Evolutionary conservation across 2,797 vertebrate genomes (phyloP), one percentile per base, ranked within the genome.

Genomic region (Pelochelys cantorii): DNA sequence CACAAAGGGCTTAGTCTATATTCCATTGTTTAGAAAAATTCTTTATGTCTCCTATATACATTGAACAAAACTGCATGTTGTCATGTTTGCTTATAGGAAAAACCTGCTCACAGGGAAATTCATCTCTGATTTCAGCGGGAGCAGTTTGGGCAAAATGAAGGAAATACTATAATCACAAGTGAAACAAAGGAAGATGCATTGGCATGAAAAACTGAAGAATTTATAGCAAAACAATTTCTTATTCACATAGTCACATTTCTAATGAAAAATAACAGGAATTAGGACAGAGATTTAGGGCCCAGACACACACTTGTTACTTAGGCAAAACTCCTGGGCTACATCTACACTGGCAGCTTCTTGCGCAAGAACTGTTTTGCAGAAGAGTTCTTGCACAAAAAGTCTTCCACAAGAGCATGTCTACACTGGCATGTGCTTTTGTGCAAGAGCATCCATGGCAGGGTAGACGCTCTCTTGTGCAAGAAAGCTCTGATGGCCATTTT

Each of bases 21-120:
- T 0, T 29, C 5, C 84, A 53, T 71, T 0, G 0, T 34, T 3
- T 27, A 5, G 54, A 34, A 57, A 74, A 52, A 53, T 4, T 65
- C 34, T 79, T 74, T 74, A 78, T 3, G 80, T 59, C 71, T 75
- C 52, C 22, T 0, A 1, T 1, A 17, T 0, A 0, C 23, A 22
- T 0, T 87, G 92, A 79, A 48, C 1, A 65, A 55, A 52, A 77
- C 74, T 52, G 23, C 74, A 77, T 15, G 42, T 15, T 52, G 42
- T 77, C 23, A 29, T 14, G 42, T 77, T 77, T 77, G 25, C 74
- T 27, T 77, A 77, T 37, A 27, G 14, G 4, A 15, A 71, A 6
- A 71, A 8, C 4, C 0, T 3, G 22, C 25, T 83, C 84, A 77
- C 25, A 71, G 31, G 0, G 0, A 48, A 56, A 84, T 31, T 2